Percentiles rank a stretch among this genome's conserved stretches.
These are phyloP conservation scores for Alca torda DNA, from an alignment of 2,797 vertebrate genomes.

Conservation along the genomic window DNA sequence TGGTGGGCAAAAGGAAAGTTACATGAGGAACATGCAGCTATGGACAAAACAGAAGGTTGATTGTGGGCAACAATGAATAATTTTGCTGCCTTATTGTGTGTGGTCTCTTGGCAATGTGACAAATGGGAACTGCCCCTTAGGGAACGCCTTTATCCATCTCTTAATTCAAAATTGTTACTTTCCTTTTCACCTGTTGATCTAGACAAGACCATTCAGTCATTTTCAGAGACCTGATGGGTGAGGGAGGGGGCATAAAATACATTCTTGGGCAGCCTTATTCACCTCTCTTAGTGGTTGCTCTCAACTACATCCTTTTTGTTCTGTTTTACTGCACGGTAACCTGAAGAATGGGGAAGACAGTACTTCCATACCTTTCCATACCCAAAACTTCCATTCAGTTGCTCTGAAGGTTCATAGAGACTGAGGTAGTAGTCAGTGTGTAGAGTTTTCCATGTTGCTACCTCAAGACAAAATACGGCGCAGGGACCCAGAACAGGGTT, in stretches of 20 bases:
- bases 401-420: slow-evolving; percentile 12
- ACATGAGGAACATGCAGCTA: slow-evolving; percentile 53
- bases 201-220: background rate
- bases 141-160: slow-evolving; percentile 63
- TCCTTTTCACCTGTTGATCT: slow-evolving; percentile 26
- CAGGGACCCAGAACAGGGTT: slow-evolving; percentile 44
- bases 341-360: background rate
- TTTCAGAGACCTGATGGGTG: slow-evolving; percentile 24
- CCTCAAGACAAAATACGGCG: slow-evolving; percentile 34
- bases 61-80: slow-evolving; percentile 43
- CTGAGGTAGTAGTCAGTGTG: slow-evolving; percentile 46
- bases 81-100: slow-evolving; percentile 65
- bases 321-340: slow-evolving; percentile 34
- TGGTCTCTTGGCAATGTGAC: slow-evolving; percentile 54
- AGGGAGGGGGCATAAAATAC: background rate
- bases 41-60: slow-evolving; percentile 61
- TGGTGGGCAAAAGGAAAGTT: slow-evolving; percentile 46
- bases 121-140: slow-evolving; percentile 22
- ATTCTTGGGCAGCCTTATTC: background rate
- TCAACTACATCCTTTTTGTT: slow-evolving; percentile 15
- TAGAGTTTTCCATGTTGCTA: slow-evolving; percentile 50
- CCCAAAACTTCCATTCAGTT: slow-evolving; percentile 34
- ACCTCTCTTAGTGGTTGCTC: slow-evolving; percentile 29
- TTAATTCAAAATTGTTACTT: slow-evolving; percentile 62
- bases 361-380: slow-evolving; percentile 2